Evolutionary conservation across 2,888 invertebrate species (phyloP).

Genomic region (Ectobius pallidus): DNA sequence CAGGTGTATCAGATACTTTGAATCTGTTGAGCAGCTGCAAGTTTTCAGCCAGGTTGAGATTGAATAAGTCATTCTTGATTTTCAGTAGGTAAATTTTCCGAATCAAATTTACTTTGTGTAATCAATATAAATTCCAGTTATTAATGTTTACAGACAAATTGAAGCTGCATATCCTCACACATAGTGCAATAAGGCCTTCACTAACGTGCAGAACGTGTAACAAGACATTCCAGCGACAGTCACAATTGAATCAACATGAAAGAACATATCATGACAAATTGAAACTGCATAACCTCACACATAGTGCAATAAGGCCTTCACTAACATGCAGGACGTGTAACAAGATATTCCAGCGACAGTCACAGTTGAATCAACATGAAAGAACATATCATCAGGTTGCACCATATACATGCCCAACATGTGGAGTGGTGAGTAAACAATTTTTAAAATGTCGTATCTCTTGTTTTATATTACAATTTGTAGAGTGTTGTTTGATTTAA

Average conservation of each 20-base stretch:
- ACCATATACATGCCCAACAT: constrained; percentile 18
- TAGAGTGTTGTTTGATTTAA: no score
- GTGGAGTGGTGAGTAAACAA: constrained; percentile 36
- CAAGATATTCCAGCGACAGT: constrained; percentile 34
- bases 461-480: no score
- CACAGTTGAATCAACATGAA: constrained; percentile 36
- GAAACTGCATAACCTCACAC: constrained; percentile 67
- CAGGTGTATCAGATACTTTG: no score
- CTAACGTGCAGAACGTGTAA: constrained; percentile 36
- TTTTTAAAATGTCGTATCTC: no score
- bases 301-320: constrained; percentile 52
- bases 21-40: no score
- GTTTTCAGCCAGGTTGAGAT: no score
- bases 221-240: constrained; percentile 34
- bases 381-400: constrained; percentile 28
- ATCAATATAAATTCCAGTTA: no score
- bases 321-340: constrained; percentile 36
- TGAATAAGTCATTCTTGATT: no score
- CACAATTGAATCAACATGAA: constrained; percentile 9
- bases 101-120: no score
- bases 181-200: constrained; percentile 52
- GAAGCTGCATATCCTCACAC: constrained; percentile 67
- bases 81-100: no score
- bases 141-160: constrained; percentile 58
- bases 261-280: constrained; percentile 54